These are phyloP conservation scores for Coreoperca whiteheadi DNA, from an alignment of 2,113 vertebrate species.

Conservation along the genomic window DNA sequence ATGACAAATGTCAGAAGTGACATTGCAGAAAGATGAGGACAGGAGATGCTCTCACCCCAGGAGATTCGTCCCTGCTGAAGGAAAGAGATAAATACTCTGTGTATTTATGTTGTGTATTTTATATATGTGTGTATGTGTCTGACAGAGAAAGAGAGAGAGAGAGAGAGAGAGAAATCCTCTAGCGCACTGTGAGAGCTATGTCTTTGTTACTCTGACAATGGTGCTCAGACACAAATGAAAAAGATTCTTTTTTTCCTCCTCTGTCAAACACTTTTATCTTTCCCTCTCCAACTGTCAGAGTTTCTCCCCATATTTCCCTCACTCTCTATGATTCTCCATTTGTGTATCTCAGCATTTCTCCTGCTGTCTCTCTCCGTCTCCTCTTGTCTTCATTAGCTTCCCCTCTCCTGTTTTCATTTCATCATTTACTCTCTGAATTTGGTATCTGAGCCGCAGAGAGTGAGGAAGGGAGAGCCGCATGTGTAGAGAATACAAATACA, in stretches of 20 bases:
- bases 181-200: constrained; percentile 63
- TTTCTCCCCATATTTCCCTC: constrained; percentile 60
- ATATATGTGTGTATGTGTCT: constrained; percentile 31
- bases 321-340: constrained; percentile 62
- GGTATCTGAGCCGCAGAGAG: constrained; percentile 46
- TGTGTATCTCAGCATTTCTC: constrained; percentile 67
- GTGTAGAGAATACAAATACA: constrained; percentile 33
- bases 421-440: constrained; percentile 62
- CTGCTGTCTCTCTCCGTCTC: constrained; percentile 46
- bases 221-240: constrained; percentile 74
- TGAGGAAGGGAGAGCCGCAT: constrained; percentile 5
- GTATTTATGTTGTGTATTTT: constrained; percentile 61
- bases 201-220: constrained; percentile 79
- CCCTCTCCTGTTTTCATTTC: constrained; percentile 59
- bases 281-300: constrained; percentile 68
- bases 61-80: constrained; percentile 68
- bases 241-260: constrained; percentile 53
- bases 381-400: constrained; percentile 72
- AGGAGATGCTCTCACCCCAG: constrained; percentile 61
- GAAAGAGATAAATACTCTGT: constrained; percentile 72
- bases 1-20: constrained; percentile 73
- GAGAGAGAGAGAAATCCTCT: constrained; percentile 66
- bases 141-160: not conserved
- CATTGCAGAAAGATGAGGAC: constrained; percentile 71
- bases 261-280: constrained; percentile 77